Evolutionary conservation across 92 coral and sea anemone genomes (phyloP).

Genomic region (Isaurus tuberculatus): DNA sequence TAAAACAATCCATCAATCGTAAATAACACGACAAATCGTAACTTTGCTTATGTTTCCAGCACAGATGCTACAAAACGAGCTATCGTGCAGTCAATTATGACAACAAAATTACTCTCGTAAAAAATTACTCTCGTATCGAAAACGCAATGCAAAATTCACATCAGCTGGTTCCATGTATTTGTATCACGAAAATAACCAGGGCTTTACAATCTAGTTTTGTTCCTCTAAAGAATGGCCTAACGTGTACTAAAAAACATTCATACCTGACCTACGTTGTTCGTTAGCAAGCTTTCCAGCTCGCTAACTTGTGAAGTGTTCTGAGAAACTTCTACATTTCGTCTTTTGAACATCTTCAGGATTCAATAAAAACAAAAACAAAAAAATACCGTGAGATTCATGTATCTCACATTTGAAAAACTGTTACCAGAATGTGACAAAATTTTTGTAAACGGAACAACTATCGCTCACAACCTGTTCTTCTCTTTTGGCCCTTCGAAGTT

Average conservation of each 20-base stretch:
- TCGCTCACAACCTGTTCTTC: slow-evolving; percentile 89
- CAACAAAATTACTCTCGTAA: not conserved
- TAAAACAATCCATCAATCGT: not conserved
- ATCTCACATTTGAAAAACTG: not conserved
- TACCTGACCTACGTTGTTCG: slow-evolving; percentile 81
- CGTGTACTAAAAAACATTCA: slow-evolving; percentile 28
- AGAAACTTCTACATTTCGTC: slow-evolving; percentile 88
- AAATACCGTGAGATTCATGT: not conserved
- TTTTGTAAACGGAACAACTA: slow-evolving; percentile 25
- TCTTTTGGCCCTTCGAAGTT: slow-evolving; percentile 95
- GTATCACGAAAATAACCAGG: not conserved
- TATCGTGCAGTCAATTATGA: not conserved
- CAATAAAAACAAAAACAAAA: slow-evolving; percentile 28
- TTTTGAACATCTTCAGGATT: slow-evolving; percentile 86
- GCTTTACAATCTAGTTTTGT: not conserved
- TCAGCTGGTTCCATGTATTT: not conserved
- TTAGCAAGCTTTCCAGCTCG: slow-evolving; percentile 85
- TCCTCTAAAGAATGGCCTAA: not conserved
- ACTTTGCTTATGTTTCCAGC: not conserved
- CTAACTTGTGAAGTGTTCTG: slow-evolving; percentile 61
- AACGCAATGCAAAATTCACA: not conserved
- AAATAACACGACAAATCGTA: not conserved
- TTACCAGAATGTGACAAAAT: not conserved
- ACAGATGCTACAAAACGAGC: not conserved
- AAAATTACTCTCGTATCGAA: not conserved